Evolutionary conservation across 2,888 invertebrate genomes (phyloP).

Genomic region (Eupithecia pulchellata): DNA sequence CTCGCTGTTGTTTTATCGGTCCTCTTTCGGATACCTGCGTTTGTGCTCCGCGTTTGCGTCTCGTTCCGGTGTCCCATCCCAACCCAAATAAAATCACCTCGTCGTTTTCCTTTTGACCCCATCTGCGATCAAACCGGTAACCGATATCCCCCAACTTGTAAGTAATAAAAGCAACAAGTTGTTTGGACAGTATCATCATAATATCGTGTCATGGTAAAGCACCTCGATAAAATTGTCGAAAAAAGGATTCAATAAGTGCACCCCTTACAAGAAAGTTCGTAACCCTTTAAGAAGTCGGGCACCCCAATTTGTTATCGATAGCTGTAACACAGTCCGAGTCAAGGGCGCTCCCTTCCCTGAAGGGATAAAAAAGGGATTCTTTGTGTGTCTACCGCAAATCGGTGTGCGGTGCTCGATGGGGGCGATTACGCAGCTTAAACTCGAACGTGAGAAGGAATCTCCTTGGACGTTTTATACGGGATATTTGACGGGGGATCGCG

Average conservation of each 20-base stretch:
- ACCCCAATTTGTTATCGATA: conserved; percentile 83
- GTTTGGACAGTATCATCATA: conserved; percentile 44
- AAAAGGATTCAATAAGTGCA: conserved; percentile 49
- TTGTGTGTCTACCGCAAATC: conserved; percentile 79
- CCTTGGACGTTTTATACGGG: conserved; percentile 43
- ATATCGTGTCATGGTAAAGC: conserved; percentile 42
- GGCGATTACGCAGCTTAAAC: conserved; percentile 69
- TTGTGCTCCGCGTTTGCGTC: conserved; percentile 59
- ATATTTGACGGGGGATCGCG: conserved; percentile 35
- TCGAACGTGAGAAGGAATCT: conserved; percentile 67
- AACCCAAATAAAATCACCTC: conserved; percentile 30
- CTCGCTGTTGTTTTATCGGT: conserved; percentile 73
- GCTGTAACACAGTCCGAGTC: conserved; percentile 71
- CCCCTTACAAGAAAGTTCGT: conserved; percentile 67
- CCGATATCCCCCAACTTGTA: conserved; percentile 36
- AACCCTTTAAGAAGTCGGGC: conserved; percentile 65
- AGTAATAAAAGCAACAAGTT: conserved; percentile 46
- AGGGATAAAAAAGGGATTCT: conserved; percentile 79
- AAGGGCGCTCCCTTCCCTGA: conserved; percentile 52
- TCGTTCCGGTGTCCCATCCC: conserved; percentile 37
- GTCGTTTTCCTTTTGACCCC: conserved; percentile 25
- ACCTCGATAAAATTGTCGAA: conserved; percentile 44
- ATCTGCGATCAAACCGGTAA: conserved; percentile 27
- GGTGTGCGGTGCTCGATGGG: conserved; percentile 64
- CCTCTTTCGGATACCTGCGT: conserved; percentile 53